phyloP scores from a whole-genome alignment of 2,113 vertebrate genomes.

The Laterallus jamaicensis region DNA sequence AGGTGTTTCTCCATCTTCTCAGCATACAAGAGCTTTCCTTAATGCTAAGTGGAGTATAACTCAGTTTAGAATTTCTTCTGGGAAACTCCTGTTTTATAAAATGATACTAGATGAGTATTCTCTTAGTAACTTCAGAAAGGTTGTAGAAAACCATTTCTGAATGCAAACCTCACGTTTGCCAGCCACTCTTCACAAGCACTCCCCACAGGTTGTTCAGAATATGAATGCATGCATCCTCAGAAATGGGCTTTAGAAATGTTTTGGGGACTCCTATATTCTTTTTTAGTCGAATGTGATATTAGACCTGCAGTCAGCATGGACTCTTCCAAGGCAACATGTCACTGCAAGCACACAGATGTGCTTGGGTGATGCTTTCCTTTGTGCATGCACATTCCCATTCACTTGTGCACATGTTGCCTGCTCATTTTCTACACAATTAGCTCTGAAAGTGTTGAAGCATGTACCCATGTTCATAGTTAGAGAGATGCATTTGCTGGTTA shows the following conservation, averaged over 20 bases:
- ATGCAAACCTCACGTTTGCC: not conserved
- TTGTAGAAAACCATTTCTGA: not conserved
- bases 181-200: not conserved
- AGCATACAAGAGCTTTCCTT: not conserved
- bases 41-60: not conserved
- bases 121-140: not conserved
- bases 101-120: not conserved
- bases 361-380: not conserved
- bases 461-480: not conserved
- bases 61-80: not conserved
- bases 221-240: not conserved
- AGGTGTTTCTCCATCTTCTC: not conserved
- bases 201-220: not conserved
- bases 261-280: not conserved
- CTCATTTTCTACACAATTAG: conserved; percentile 34
- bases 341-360: not conserved
- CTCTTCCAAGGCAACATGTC: not conserved
- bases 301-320: not conserved
- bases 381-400: not conserved
- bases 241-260: not conserved
- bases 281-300: not conserved
- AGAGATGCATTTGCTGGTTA: not conserved
- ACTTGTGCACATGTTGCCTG: not conserved
- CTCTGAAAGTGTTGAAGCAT: not conserved
- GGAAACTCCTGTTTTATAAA: not conserved